Evolutionary conservation across 2,888 invertebrate species (phyloP), one percentile per base, ranked within the genome.

Genomic region (Ellobium chinense): DNA sequence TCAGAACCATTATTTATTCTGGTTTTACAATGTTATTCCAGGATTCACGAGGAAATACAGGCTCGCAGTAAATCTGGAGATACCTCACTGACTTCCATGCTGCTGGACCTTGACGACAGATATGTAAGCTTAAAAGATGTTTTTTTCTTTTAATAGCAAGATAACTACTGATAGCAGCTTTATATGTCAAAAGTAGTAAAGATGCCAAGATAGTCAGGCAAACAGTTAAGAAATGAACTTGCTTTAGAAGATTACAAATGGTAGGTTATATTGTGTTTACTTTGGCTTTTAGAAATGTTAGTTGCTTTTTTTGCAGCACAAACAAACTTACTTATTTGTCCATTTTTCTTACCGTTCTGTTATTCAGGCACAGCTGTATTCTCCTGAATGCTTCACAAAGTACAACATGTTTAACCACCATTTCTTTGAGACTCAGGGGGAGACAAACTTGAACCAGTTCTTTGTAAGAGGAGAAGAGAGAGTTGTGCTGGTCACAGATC

Each of bases 331-430:
- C 46, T 39, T 34, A 36, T 24, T 27, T 36, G 21, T 9, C 29
- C 5, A 36, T 7, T 36, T 58, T 4, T 69, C 70, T 0, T 58
- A 46, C 4, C 54, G 5, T 39, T 60, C 21, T 39, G 58, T 70
- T 69, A 85, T 90, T 31, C 89, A 94, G 94, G 87, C 91, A 70
- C 92, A 93, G 75, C 92, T 94, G 82, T 94, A 93, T 85, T 82
- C 89, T 5, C 85, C 87, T 1, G 74, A 88, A 21, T 94, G 95
- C 87, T 97, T 95, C 89, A 95, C 96, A 37, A 96, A 96, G 95
- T 98, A 96, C 93, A 98, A 98, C 92, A 95, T 97, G 95, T 97
- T 98, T 91, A 98, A 98, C 91, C 95, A 97, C 92, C 95, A 97
- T 90, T 96, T 98, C 90, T 97, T 97, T 89, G 88, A 93, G 94